Evolutionary conservation across 2,888 invertebrate species (phyloP), one percentile per base, ranked within the genome.

Genomic region (Bhutanitis thaidina): DNA sequence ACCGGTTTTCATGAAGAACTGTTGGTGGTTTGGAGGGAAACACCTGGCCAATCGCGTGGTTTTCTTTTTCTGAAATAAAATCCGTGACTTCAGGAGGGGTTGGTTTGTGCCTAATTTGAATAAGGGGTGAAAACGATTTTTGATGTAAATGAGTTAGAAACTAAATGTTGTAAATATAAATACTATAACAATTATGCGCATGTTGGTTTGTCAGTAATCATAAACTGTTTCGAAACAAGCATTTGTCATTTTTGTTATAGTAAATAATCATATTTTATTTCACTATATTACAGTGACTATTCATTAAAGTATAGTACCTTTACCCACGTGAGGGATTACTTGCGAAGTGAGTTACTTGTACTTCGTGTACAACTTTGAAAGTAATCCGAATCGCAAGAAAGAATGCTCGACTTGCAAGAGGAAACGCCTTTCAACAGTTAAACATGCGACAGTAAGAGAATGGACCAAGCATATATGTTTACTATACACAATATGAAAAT

Each of bases 1-100:
- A 64, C 66, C 63, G 69, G 72, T 77, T 82, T 80, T 67, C 70
- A 63, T 52, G 73, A 67, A 77, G 79, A 77, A 74, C 69, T 68
- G 71, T 71, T 34, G 66, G 76, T 59, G 73, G 74, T 73, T 73
- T 64, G 54, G 62, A 58, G 64, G 57, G 49, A 62, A 64, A 64
- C 63, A 65, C 32, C 64, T 67, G 65, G 70, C 86, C 85, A 84
- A 86, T 85, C 30, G 59, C 62, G 63, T 49, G 55, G 51, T 50
- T 59, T 58, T 57, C 56, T 58, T 58, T 57, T 55, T 50, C 55
- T 51, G 52, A 55, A 54, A 52, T 53, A 38, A 34, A 51, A 38
- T 36, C 48, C 36, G 40, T 51, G 43, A 58, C 49, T 56, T 49
- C 43, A 41, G 51, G 60, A 67, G 68, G 56, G 60, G 54, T 46